These are phyloP conservation scores for Leguminivora glycinivorella DNA, from an alignment of 1,140 invertebrate genomes.

Conservation along the genomic window DNA sequence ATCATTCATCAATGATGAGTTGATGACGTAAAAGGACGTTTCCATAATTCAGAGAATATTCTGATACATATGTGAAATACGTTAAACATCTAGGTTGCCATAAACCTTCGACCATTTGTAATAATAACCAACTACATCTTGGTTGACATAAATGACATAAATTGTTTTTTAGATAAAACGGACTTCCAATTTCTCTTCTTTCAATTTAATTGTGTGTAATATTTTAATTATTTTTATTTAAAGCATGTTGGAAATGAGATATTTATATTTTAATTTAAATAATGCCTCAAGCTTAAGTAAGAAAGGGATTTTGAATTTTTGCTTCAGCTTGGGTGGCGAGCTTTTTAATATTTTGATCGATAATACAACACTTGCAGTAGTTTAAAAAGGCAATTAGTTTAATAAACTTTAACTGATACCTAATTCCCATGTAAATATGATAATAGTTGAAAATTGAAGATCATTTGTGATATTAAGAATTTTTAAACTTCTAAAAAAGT, in stretches of 20 bases:
- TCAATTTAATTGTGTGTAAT: not conserved
- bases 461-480: too few relatives aligned
- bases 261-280: not conserved
- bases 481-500: too few relatives aligned
- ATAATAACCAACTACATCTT: not conserved
- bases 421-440: too few relatives aligned
- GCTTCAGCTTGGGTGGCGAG: constrained; percentile 5
- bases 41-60: too few relatives aligned
- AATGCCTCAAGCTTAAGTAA: constrained; percentile 6
- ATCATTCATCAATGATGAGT: too few relatives aligned
- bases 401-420: too few relatives aligned
- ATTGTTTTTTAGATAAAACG: not conserved
- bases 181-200: not conserved
- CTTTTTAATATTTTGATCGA: not conserved
- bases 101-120: not conserved
- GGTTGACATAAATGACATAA: too few relatives aligned
- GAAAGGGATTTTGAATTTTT: not conserved
- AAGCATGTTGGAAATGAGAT: not conserved
- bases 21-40: not conserved
- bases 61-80: too few relatives aligned
- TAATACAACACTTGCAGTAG: not conserved
- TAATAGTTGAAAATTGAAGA: too few relatives aligned
- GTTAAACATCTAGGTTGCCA: not conserved
- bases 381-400: not conserved
- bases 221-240: not conserved